Percentiles rank a stretch among this genome's conserved stretches.
Evolutionary conservation across 23 tunicate species (phyloP).

Genomic region (Botrylloides violaceus): DNA sequence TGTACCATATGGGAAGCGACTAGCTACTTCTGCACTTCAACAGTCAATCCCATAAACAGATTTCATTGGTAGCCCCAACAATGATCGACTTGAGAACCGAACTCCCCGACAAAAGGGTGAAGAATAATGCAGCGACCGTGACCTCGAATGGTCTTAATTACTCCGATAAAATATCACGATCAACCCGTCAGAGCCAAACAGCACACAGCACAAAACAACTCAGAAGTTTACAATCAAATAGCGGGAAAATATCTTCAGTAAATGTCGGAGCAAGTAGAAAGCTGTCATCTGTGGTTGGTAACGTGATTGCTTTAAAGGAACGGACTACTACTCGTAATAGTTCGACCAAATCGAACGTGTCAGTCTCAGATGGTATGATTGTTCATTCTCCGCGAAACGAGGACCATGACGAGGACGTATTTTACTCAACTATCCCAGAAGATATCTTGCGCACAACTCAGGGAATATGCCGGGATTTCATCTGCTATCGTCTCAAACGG

Average conservation of each 20-base stretch:
- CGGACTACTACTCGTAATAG: not conserved
- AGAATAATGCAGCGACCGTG: too few species aligned
- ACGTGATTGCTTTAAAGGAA: not conserved
- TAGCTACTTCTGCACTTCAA: too few species aligned
- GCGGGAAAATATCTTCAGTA: not conserved
- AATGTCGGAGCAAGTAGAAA: not conserved
- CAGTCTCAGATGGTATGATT: not conserved
- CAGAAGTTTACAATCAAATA: too few species aligned
- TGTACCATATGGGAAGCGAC: too few species aligned
- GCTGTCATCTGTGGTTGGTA: not conserved
- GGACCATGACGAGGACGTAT: conserved; percentile 39
- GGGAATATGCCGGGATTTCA: conserved; percentile 63
- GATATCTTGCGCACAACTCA: conserved; percentile 29
- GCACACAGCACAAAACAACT: too few species aligned
- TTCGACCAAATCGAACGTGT: not conserved
- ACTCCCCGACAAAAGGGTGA: too few species aligned
- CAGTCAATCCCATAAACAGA: too few species aligned
- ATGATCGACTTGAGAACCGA: too few species aligned
- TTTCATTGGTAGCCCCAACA: too few species aligned
- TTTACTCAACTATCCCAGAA: conserved; percentile 32
- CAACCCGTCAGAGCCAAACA: too few species aligned
- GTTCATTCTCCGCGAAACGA: not conserved
- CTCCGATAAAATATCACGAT: too few species aligned
- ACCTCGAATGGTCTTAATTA: too few species aligned
- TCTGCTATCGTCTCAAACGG: conserved; percentile 53